Evolutionary conservation across 2,888 invertebrate species (phyloP), one percentile per base, ranked within the genome.

Genomic region (Tenthredo mesomela): DNA sequence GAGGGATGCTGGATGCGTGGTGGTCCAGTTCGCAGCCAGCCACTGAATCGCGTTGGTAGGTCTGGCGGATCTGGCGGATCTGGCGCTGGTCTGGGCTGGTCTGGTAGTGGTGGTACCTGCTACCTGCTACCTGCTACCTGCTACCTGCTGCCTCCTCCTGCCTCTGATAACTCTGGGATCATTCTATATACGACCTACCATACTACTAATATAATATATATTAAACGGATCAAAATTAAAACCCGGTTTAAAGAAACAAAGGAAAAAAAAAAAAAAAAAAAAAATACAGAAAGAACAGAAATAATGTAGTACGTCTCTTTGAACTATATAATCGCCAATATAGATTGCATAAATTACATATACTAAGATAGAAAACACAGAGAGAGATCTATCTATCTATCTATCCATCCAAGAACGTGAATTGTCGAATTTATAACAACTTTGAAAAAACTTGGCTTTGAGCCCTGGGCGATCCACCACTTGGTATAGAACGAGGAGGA

Each of bases 21-120:
- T 91, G 91, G 92, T 92, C 92, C 92, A 92, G 91, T 92, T 90
- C 92, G 92, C 92, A 92, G 93, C 90, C 90, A 91, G 90, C 89
- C 91, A 90, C 90, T 92, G 90, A 90, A 89, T 88, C 88, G 88
- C 89, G 89, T 88, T 86, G 89, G 82, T 67, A 82, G 82, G 82
- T 82, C 82, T 82, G 82, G 67, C 82, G 82, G 82, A 70, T 82
- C 82, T 82, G 82, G 67, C 65, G 70, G 82, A 82, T 82, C 67
- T 70, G 82, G 82, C 82, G 82, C 65, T 82, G 82, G 82, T 82
- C 82, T 82, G 65, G 82, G 82, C 82, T 82, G 89, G 88, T 87
- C 86, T 86, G 88, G 89, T 87, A 86, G 88, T 67, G 82, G 89
- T 86, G 89, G 88, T 86, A 80, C 87, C 87, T 86, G 87, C 82